phyloP scores from a whole-genome alignment of 1,140 invertebrate genomes.

The Drosophila gunungcola region DNA sequence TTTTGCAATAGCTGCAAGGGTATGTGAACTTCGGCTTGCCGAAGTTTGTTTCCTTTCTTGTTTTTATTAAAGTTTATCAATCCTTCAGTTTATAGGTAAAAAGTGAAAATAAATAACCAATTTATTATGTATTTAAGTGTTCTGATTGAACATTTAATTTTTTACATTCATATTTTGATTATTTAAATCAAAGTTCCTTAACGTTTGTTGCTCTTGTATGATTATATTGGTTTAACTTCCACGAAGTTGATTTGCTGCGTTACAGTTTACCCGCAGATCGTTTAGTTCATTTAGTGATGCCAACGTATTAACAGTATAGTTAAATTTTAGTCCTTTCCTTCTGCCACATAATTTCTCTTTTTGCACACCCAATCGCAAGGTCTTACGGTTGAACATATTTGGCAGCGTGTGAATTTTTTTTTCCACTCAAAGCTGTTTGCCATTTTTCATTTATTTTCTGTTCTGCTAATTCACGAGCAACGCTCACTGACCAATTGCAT shows the following conservation, averaged over 20 bases:
- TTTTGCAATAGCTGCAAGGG: no score
- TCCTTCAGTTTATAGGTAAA: no score
- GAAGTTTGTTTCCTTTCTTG: no score
- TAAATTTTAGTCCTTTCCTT: conserved; percentile 3
- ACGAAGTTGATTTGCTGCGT: no score
- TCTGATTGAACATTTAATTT: no score
- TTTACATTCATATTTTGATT: no score
- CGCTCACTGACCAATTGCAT: conserved; percentile 47
- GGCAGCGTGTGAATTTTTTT: conserved; percentile 37
- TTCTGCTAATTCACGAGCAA: conserved; percentile 44
- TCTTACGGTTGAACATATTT: conserved; percentile 46
- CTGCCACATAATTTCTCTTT: not conserved
- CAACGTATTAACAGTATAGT: conserved; percentile 29
- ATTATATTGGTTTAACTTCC: not conserved
- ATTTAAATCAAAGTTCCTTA: no score
- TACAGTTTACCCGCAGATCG: not conserved
- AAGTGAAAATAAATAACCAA: no score
- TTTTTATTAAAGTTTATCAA: no score
- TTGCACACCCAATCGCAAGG: conserved; percentile 14
- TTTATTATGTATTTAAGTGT: no score
- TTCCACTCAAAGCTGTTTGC: conserved; percentile 8
- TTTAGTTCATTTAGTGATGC: not conserved
- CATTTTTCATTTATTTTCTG: conserved; percentile 49
- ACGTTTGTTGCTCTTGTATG: no score
- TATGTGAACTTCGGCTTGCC: no score